phyloP scores from a whole-genome alignment of 2,113 vertebrate genomes.

The Anolis carolinensis region DNA sequence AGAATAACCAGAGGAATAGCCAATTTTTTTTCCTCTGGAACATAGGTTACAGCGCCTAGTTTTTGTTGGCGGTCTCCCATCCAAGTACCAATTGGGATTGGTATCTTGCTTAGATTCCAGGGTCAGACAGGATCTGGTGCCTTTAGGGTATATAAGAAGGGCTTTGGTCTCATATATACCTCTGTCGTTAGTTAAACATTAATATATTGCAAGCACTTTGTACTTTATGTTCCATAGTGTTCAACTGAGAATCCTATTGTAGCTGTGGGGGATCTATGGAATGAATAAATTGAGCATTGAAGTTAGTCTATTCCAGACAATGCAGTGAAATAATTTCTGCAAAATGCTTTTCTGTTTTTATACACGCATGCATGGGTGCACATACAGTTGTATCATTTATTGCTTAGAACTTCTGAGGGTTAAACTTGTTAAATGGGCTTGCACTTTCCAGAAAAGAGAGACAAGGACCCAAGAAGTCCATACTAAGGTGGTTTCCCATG shows the following conservation, averaged over 20 bases:
- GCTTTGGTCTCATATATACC: no score
- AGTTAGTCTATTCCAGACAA: not conserved
- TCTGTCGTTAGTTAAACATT: not conserved
- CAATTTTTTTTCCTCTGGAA: no score
- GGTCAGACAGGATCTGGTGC: no score
- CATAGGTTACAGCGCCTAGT: no score
- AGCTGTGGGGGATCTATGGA: not conserved
- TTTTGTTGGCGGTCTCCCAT: no score
- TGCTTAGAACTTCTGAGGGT: not conserved
- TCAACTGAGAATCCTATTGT: slow-evolving; percentile 3
- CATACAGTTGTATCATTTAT: not conserved
- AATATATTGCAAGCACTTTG: not conserved
- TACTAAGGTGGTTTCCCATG: not conserved
- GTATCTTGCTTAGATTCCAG: no score
- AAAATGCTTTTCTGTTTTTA: not conserved
- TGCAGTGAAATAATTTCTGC: not conserved
- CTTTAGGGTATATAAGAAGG: no score
- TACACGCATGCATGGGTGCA: no score
- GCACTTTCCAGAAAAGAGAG: not conserved
- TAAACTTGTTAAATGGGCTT: not conserved
- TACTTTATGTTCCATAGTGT: not conserved
- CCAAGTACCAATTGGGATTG: no score
- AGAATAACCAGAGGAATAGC: no score
- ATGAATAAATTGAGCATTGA: not conserved
- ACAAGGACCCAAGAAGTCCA: not conserved